Evolutionary conservation across 1,140 invertebrate species (phyloP), one percentile per base, ranked within the genome.

Genomic region (Drosophila setifemur): DNA sequence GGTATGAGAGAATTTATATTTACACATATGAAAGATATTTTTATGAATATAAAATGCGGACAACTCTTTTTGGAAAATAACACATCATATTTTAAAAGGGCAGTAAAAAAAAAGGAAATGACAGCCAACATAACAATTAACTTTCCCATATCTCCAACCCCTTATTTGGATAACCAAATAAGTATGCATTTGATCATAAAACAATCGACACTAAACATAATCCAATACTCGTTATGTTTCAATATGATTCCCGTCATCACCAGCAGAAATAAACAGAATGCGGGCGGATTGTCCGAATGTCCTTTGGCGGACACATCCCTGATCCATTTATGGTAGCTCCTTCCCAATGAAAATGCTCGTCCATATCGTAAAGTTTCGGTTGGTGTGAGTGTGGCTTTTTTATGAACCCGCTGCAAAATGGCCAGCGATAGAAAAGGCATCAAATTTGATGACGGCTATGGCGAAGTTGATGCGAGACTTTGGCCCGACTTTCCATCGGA

Each of bases 361-460:
- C 67, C 47, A 74, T 79, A 75, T 85, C 79, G 75, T 85, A 86
- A 85, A 85, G 64, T 79, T 71, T 60, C 9, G 48, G 11, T 43
- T 4, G 7, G 40, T 14, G 21, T 35, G 40, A 39, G 23, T 26
- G 39, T 45, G 25, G 52, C 63, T 18, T 23, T 83, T 85, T 86
- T 85, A 85, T 85, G 74, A 86, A 85, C 64, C 77, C 79, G 81
- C 70, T 81, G 58, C 70, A 67, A 45, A 85, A 85, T 86, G 81
- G 79, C 66, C 81, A 72, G 74, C 75, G 66, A 86, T 85, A 86
- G 79, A 85, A 79, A 85, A 54, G 31, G 60, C 64, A 85, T 85
- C 54, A 85, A 85, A 86, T 72, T 85, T 85, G 60, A 85, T 79
- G 81, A 35, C 55, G 28, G 52, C 40, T 48, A 49, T 21, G 66